These are phyloP conservation scores for Drosophila picticornis DNA, from an alignment of 2,888 invertebrate genomes.

Conservation along the genomic window DNA sequence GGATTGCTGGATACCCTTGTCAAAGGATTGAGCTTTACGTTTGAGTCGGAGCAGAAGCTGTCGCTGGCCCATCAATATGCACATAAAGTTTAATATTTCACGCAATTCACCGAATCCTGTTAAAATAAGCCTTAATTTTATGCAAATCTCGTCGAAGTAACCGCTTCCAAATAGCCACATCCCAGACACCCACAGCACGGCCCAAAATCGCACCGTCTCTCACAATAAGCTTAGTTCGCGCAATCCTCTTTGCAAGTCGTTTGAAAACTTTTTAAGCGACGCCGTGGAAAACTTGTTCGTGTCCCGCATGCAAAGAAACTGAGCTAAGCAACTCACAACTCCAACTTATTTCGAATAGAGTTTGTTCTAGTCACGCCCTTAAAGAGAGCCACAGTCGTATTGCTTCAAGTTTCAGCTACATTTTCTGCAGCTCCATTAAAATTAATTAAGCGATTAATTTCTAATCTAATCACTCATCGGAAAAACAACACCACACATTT, in stretches of 20 bases:
- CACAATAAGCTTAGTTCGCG: conserved; percentile 54
- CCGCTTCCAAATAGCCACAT: conserved; percentile 27
- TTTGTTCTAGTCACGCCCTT: conserved; percentile 33
- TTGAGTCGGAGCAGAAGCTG: conserved; percentile 29
- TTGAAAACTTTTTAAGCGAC: conserved; percentile 71
- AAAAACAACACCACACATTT: not conserved
- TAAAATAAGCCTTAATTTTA: conserved; percentile 77
- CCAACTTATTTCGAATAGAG: conserved; percentile 36
- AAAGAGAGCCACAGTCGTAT: conserved; percentile 36
- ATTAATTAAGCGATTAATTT: conserved; percentile 64
- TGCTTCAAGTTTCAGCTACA: conserved; percentile 32
- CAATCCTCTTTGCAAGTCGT: conserved; percentile 64
- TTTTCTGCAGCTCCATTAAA: conserved; percentile 50
- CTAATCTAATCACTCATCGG: conserved; percentile 53
- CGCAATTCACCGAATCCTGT: conserved; percentile 75
- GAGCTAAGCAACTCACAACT: conserved; percentile 26
- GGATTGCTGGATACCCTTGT: conserved; percentile 45
- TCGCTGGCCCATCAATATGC: conserved; percentile 68
- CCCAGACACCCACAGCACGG: not conserved
- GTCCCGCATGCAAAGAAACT: conserved; percentile 74
- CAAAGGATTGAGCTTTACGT: conserved; percentile 56
- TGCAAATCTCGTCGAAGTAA: conserved; percentile 72
- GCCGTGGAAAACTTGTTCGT: conserved; percentile 75
- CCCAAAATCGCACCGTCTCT: conserved; percentile 3
- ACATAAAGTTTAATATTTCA: conserved; percentile 79